phyloP scores from a whole-genome alignment of 30 jellyfish, hydroid and myxozoan genomes.

The Aurelia sp. region DNA sequence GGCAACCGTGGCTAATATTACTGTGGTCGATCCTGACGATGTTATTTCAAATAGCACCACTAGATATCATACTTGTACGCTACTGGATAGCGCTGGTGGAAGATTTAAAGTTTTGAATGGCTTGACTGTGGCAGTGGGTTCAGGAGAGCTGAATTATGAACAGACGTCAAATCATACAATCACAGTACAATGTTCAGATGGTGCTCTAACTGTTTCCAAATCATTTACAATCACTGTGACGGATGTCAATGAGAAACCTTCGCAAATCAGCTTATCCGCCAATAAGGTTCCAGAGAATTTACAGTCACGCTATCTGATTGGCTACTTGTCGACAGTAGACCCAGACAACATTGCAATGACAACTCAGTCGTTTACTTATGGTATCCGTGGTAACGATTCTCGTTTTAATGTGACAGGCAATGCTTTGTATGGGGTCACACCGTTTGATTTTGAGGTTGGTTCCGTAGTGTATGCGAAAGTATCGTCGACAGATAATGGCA shows the following conservation, averaged over 20 bases:
- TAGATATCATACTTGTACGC: conserved; percentile 30
- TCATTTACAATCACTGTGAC: conserved; percentile 43
- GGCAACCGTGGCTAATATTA: conserved; percentile 65
- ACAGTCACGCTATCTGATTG: conserved; percentile 29
- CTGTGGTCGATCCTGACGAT: conserved; percentile 85
- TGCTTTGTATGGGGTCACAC: conserved; percentile 8
- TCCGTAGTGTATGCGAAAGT: conserved; percentile 48
- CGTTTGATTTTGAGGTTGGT: conserved; percentile 54
- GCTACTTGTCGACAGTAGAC: conserved; percentile 69
- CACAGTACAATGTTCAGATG: conserved; percentile 77
- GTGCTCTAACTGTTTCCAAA: conserved; percentile 27
- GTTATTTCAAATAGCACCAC: background rate
- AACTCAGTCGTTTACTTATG: conserved; percentile 71
- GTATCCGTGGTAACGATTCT: conserved; percentile 61
- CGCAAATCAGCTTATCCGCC: conserved; percentile 47
- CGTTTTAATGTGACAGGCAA: conserved; percentile 36
- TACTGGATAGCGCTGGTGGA: conserved; percentile 53
- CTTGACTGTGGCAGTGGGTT: conserved; percentile 53
- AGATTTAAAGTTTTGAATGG: conserved; percentile 33
- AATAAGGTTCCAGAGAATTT: conserved; percentile 61
- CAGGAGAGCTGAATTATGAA: conserved; percentile 71
- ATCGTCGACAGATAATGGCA: conserved; percentile 77
- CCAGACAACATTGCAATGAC: conserved; percentile 65
- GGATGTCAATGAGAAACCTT: conserved; percentile 93
- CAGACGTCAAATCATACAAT: conserved; percentile 7